A percentile compares a stretch with the other conserved stretches of the same genome.
Evolutionary conservation across 2,888 invertebrate genomes (phyloP).

Genomic region (Drosophila cracens): DNA sequence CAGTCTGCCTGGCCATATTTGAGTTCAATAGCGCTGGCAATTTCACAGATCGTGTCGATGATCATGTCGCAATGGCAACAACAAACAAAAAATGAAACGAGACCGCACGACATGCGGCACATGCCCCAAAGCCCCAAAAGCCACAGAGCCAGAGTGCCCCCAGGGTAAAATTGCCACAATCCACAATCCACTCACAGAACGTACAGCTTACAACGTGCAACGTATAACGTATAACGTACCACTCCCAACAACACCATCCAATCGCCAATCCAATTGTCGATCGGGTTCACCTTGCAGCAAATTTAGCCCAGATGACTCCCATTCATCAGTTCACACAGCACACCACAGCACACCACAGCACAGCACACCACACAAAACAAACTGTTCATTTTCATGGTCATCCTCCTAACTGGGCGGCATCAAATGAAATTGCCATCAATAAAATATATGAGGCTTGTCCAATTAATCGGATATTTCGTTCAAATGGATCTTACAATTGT

Average conservation of each 20-base stretch:
- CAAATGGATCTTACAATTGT: not conserved
- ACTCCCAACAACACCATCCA: slow-evolving; percentile 36
- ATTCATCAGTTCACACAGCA: slow-evolving; percentile 13
- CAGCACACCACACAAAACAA: not conserved
- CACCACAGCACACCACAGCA: too few species aligned
- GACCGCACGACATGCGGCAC: slow-evolving; percentile 74
- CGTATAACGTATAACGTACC: not conserved
- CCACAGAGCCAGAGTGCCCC: not conserved
- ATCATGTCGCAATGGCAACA: slow-evolving; percentile 77
- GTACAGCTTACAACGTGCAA: not conserved
- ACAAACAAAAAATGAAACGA: slow-evolving; percentile 63
- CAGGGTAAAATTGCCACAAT: slow-evolving; percentile 23
- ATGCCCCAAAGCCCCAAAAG: slow-evolving; percentile 50
- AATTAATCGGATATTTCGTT: not conserved
- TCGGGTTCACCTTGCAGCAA: slow-evolving; percentile 56
- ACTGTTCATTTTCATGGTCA: slow-evolving; percentile 26
- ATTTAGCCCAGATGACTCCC: slow-evolving; percentile 19
- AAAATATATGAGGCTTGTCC: not conserved
- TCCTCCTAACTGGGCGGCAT: not conserved
- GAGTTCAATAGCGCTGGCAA: slow-evolving; percentile 72
- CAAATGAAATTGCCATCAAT: slow-evolving; percentile 7
- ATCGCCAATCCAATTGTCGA: slow-evolving; percentile 29
- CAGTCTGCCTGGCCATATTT: slow-evolving; percentile 63
- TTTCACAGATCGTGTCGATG: slow-evolving; percentile 79
- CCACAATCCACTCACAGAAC: slow-evolving; percentile 2